These are phyloP conservation scores for Periphyllus acericola DNA, from an alignment of 2,888 invertebrate genomes.

Conservation along the genomic window DNA sequence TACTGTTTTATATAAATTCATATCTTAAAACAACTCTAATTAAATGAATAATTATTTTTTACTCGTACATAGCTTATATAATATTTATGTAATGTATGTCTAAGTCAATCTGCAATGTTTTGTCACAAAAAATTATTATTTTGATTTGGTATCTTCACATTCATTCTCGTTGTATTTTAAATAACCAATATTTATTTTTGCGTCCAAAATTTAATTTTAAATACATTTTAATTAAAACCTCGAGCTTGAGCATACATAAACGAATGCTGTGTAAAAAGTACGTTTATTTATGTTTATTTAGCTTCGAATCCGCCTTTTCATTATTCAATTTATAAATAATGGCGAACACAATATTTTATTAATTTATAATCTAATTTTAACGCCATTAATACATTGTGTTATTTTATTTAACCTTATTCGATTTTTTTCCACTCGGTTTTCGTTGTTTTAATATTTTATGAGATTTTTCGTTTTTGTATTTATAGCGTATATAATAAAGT, in stretches of 20 bases:
- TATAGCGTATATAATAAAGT: not conserved
- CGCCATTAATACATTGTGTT: not conserved
- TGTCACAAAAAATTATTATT: too few relatives aligned
- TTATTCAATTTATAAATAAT: not conserved
- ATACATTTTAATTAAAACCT: not conserved
- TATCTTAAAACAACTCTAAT: too few relatives aligned
- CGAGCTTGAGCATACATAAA: not conserved
- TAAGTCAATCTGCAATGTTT: too few relatives aligned
- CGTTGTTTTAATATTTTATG: slow-evolving; percentile 1
- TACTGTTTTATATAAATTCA: not conserved
- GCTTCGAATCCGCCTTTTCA: not conserved
- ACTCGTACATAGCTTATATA: too few relatives aligned
- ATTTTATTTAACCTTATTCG: not conserved
- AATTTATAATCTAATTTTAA: not conserved
- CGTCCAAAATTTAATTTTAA: not conserved
- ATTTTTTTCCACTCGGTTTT: not conserved
- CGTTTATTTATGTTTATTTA: not conserved
- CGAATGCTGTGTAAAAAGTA: not conserved
- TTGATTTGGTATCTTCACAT: not conserved
- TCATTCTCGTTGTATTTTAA: not conserved
- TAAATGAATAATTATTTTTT: too few relatives aligned
- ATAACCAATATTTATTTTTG: too few relatives aligned
- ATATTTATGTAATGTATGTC: too few relatives aligned
- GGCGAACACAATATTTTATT: not conserved
- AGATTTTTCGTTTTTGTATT: slow-evolving; percentile 23